Evolutionary conservation across 1,140 invertebrate genomes (phyloP), one percentile per base, ranked within the genome.

Genomic region (Sitophilus oryzae): DNA sequence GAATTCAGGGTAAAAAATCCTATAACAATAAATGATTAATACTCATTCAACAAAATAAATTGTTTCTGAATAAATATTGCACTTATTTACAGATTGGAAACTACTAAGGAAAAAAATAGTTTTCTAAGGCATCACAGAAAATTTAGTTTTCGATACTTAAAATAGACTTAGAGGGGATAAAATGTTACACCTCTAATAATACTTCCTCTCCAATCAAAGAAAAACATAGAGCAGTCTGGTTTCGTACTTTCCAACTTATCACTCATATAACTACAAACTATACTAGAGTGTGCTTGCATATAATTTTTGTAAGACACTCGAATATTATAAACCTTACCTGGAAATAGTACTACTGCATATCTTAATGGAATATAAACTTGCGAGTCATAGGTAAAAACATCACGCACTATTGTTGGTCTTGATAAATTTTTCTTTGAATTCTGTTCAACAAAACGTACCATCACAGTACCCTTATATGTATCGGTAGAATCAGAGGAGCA

Each of bases 121-220:
- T 47, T 43, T 20, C 25, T 15, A 47, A 47, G 15, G 22, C 11
- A 16, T 20, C 10, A n/a, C n/a, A n/a, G n/a, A n/a, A n/a, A n/a
- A n/a, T n/a, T n/a, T n/a, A n/a, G n/a, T n/a, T n/a, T n/a, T n/a
- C n/a, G n/a, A n/a, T n/a, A n/a, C 19, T 34, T 37, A 5, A 44
- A 8, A 50, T 23, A 16, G 14, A 41, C 23, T 56, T 63, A 68
- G 14, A 59, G 56, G 18, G 65, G 61, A 55, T 67, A 68, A 62
- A 59, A 70, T 11, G 64, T 61, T 14, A 68, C 42, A 0, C 65
- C 66, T 60, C 58, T 67, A 18, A 70, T 52, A 45, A 70, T 42
- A 47, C 58, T 57, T 10, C 68, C 68, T 45, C 50, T 49, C 8
- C 58, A 48, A 47, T 70, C 65, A 46, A 63, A 54, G 37, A 65